Conservation (phyloP, 2,888 invertebrate species). For the Schrankia costaestrigalis region DNA sequence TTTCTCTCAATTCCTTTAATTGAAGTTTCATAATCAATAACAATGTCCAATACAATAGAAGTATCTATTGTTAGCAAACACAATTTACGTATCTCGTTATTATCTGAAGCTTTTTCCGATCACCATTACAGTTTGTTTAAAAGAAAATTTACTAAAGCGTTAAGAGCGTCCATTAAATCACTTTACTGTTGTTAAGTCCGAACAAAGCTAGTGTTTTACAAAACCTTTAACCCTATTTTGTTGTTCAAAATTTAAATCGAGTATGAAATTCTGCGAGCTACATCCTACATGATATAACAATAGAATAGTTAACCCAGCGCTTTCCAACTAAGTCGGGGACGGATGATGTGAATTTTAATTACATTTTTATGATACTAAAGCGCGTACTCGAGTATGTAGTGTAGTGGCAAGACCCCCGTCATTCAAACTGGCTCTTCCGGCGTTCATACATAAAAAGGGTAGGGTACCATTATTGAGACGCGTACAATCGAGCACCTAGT, state of each 20-base stretch:
- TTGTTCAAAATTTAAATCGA: slow-evolving; percentile 35
- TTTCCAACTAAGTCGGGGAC: slow-evolving; percentile 43
- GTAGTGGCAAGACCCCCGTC: slow-evolving; percentile 56
- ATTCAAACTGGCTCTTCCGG: slow-evolving; percentile 60
- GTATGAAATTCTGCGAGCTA: slow-evolving; percentile 33
- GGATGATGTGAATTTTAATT: slow-evolving; percentile 75
- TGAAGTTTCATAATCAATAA: slow-evolving; percentile 15
- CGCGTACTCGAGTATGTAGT: slow-evolving; percentile 66
- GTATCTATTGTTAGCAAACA: slow-evolving; percentile 36
- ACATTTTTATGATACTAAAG: slow-evolving; percentile 75
- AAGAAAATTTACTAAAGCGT: slow-evolving; percentile 27
- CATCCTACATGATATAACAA: slow-evolving; percentile 49
- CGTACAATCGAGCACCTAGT: slow-evolving; percentile 42
- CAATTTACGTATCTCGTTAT: slow-evolving; percentile 44
- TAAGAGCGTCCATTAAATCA: slow-evolving; percentile 30
- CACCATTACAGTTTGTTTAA: slow-evolving; percentile 32
- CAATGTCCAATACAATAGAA: slow-evolving; percentile 26
- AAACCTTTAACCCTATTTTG: slow-evolving; percentile 24
- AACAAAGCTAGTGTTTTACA: slow-evolving; percentile 21
- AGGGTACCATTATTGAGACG: slow-evolving; percentile 53
- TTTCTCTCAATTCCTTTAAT: too few relatives aligned
- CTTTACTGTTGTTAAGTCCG: slow-evolving; percentile 29
- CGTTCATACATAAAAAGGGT: slow-evolving; percentile 59
- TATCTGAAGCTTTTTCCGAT: slow-evolving; percentile 35
- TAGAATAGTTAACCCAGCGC: slow-evolving; percentile 58